These are phyloP conservation scores for Protophormia terraenovae DNA, from an alignment of 2,888 invertebrate genomes.

Conservation along the genomic window DNA sequence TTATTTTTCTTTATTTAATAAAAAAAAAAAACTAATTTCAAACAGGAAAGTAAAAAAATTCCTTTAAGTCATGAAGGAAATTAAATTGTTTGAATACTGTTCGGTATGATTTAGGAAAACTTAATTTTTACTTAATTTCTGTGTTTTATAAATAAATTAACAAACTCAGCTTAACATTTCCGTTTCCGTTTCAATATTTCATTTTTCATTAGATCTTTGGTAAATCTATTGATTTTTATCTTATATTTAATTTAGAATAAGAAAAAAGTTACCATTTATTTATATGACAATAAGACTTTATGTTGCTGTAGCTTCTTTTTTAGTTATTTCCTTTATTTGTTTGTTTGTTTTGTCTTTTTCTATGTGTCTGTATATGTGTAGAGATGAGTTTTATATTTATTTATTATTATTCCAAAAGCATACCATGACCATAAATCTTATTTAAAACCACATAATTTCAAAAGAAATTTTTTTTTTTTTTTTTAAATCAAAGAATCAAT, in stretches of 20 bases:
- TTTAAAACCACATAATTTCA: conserved; percentile 61
- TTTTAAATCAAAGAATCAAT: conserved; percentile 61
- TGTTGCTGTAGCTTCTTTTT: background rate
- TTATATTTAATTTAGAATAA: conserved; percentile 27
- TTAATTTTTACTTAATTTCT: background rate
- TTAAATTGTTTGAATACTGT: background rate
- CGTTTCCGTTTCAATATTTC: conserved; percentile 21
- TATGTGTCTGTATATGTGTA: background rate
- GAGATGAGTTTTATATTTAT: too few relatives aligned
- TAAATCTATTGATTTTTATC: conserved; percentile 25
- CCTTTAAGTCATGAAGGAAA: background rate
- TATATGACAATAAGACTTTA: conserved; percentile 17
- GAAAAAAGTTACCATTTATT: conserved; percentile 22
- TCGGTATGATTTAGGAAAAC: background rate
- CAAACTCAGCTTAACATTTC: conserved; percentile 34
- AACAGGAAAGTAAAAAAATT: background rate
- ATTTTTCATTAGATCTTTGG: background rate
- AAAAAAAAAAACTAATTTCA: background rate
- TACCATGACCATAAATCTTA: conserved; percentile 59
- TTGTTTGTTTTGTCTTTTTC: background rate
- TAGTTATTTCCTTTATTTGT: background rate
- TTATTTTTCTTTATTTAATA: too few relatives aligned
- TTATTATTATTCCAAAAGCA: conserved; percentile 47
- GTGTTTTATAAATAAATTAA: conserved; percentile 26
- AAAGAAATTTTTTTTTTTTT: conserved; percentile 41